Conservation (phyloP, 2,113 vertebrate species). For the Callipepla californica region DNA sequence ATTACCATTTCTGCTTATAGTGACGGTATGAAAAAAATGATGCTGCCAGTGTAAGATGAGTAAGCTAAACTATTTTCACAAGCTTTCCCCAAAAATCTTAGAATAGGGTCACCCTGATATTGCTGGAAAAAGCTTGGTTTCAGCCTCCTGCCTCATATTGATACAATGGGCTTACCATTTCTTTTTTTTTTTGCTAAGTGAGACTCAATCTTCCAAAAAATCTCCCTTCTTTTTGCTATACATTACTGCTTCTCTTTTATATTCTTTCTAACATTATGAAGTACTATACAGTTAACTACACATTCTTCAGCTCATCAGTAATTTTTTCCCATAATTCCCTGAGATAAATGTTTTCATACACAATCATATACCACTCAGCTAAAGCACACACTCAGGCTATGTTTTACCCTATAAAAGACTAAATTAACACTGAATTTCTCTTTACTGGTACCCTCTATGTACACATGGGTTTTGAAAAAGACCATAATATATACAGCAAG, state of each 20-base stretch:
- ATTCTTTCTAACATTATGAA: not conserved
- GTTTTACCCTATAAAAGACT: not conserved
- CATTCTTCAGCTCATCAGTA: not conserved
- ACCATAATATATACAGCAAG: not conserved
- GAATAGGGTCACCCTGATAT: slow-evolving; percentile 12
- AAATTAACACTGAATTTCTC: not conserved
- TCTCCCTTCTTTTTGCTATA: not conserved
- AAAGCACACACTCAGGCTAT: not conserved
- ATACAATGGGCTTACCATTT: not conserved
- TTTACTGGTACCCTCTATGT: not conserved
- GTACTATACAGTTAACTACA: not conserved
- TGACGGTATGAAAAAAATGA: not conserved
- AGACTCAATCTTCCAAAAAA: not conserved
- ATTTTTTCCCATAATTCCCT: not conserved
- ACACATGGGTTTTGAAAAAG: slow-evolving; percentile 5
- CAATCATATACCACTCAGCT: not conserved
- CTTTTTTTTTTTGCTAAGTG: not conserved
- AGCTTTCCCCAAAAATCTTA: not conserved
- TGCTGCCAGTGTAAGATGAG: not conserved
- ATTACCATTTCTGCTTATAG: not conserved
- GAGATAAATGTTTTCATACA: not conserved
- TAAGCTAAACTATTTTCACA: slow-evolving; percentile 5
- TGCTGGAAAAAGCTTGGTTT: not conserved
- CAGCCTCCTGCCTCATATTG: not conserved
- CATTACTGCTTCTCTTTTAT: too few relatives aligned